Base-by-base conservation (phyloP, 2,797 vertebrate genomes). In the Myotis planiceps region DNA sequence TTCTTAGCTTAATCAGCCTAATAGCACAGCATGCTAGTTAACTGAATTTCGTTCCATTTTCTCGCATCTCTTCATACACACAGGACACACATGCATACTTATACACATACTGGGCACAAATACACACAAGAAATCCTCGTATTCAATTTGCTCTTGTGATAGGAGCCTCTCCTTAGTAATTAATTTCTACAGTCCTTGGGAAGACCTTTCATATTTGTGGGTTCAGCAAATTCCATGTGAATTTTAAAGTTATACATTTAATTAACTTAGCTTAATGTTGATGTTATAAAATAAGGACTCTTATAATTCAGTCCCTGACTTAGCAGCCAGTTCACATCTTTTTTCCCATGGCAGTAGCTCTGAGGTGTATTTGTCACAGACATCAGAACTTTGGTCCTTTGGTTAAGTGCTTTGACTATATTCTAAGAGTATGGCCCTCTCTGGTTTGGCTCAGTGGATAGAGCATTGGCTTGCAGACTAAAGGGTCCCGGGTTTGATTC, bases 191-290 rank as follows among this genome's bases (percentile, higher is more conserved):
- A 72, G 27, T 81, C 19, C 7, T 88, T 66, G 39, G 75, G 32
- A 97, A 89, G n/a, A 88, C 34, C 78, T 94, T 96, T 94, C 53
- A n/a, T 91, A n/a, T 93, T 92, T 72, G 27, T 66, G 53, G 25
- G 45, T 79, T 94, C 23, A 72, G 58, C 65, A 79, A 25, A 91
- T 8, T 82, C 29, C 32, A 87, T 29, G 49, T 84, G 19, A 83
- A 86, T 79, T 85, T 68, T 81, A 82, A 91, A 16, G 69, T 93
- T 94, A 49, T 32, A 55, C 2, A 29, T 27, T 71, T 91, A 84
- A 21, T 74, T 94, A 74, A 60, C 79, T 92, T 55, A 80, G 65
- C 42, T 85, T 88, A 63, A 47, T 89, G 39, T 94, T 94, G 6
- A 71, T 37, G 1, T 85, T 80, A 47, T 83, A 80, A 80, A 75